Evolutionary conservation across 1,140 invertebrate genomes (phyloP).

Genomic region (Eumeta japonica): DNA sequence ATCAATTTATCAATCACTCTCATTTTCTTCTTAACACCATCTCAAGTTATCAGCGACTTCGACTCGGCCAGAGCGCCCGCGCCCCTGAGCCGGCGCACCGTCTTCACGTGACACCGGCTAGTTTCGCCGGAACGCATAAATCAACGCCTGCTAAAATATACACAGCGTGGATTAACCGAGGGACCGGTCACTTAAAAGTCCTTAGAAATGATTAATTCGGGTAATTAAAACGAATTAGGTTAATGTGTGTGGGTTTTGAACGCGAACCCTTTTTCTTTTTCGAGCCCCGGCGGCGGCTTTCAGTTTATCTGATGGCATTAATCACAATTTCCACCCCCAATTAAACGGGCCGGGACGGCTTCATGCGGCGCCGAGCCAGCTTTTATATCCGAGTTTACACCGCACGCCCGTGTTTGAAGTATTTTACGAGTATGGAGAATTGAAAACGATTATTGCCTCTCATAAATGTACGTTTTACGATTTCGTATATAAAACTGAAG

Average conservation of each 20-base stretch:
- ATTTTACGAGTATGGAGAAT: not conserved
- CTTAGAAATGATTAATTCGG: conserved; percentile 47
- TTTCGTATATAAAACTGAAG: not conserved
- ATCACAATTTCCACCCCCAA: conserved; percentile 55
- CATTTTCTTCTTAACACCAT: too few species aligned
- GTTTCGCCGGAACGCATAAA: conserved; percentile 23
- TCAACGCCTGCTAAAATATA: conserved; percentile 31
- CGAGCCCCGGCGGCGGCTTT: conserved; percentile 26
- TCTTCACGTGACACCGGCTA: not conserved
- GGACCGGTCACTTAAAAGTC: conserved; percentile 29
- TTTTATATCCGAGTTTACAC: conserved; percentile 13
- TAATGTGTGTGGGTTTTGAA: conserved; percentile 48
- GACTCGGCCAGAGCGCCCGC: too few species aligned
- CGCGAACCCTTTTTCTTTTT: conserved; percentile 26
- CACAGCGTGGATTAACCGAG: conserved; percentile 15
- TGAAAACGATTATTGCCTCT: not conserved
- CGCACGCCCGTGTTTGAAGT: not conserved
- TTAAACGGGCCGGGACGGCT: conserved; percentile 39
- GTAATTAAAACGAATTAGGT: conserved; percentile 56
- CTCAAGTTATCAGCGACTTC: too few species aligned
- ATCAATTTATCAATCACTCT: too few species aligned
- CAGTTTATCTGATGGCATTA: conserved; percentile 51
- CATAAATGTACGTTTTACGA: not conserved
- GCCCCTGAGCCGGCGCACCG: too few species aligned
- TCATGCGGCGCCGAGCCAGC: conserved; percentile 25